Evolutionary conservation across 2,113 vertebrate species (phyloP).

Genomic region (Pachyramphus minor): DNA sequence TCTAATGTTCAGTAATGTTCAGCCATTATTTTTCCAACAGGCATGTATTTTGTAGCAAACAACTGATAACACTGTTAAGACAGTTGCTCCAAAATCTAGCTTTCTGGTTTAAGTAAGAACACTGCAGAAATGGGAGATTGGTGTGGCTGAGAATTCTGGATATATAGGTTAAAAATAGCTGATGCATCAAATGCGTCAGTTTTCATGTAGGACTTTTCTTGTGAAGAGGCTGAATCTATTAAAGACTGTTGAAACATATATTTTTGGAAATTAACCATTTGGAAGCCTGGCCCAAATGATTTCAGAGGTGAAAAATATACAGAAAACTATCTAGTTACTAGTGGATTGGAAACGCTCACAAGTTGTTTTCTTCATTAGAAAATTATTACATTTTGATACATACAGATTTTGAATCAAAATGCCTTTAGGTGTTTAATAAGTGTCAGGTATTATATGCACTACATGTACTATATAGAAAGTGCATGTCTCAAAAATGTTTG

Average conservation of each 20-base stretch:
- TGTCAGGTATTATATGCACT: neutral
- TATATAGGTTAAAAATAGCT: constrained; percentile 50
- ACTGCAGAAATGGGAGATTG: constrained; percentile 23
- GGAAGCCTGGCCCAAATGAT: neutral
- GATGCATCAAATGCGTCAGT: constrained; percentile 22
- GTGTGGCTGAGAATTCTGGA: constrained; percentile 30
- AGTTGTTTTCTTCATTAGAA: neutral
- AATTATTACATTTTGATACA: neutral
- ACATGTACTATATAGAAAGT: neutral
- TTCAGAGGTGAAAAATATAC: neutral
- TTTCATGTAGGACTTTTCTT: constrained; percentile 27
- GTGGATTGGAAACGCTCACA: neutral
- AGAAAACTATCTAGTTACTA: neutral
- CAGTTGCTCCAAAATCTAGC: neutral
- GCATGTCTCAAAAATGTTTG: neutral
- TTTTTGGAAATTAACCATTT: constrained; percentile 35
- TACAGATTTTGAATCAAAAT: neutral
- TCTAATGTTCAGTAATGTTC: constrained; percentile 28
- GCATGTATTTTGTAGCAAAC: neutral
- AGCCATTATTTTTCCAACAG: neutral
- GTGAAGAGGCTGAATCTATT: constrained; percentile 16
- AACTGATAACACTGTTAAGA: neutral
- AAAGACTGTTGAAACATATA: neutral
- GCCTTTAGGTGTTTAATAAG: neutral
- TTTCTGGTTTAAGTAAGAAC: constrained; percentile 7